A percentile compares a stretch with the other conserved stretches of the same genome.
Conservation (phyloP, 2,888 invertebrate species). For the Corythucha ciliata region DNA sequence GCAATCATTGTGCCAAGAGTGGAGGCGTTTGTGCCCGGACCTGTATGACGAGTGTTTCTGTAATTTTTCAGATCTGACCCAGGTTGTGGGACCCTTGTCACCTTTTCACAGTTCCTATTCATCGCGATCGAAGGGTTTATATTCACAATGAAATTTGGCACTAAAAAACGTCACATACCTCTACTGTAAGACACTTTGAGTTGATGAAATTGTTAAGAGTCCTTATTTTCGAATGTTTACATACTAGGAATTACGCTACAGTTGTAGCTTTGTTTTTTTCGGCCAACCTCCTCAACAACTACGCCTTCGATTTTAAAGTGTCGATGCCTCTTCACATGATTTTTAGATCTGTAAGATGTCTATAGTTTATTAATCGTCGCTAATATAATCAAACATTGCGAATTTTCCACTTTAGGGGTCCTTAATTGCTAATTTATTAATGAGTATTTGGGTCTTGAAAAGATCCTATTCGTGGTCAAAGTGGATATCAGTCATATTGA, state of each 20-base stretch:
- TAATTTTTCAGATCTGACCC: constrained; percentile 64
- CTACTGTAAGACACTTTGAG: constrained; percentile 53
- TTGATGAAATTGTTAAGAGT: no score
- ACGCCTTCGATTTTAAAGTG: constrained; percentile 92
- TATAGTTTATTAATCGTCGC: background rate
- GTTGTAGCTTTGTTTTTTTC: constrained; percentile 85
- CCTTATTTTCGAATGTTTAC: no score
- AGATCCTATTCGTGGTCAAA: constrained; percentile 72
- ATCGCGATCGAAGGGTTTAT: constrained; percentile 84
- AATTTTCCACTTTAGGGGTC: constrained; percentile 61
- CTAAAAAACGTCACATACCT: constrained; percentile 59
- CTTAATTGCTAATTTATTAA: constrained; percentile 89
- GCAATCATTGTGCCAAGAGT: background rate
- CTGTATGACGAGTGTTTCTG: constrained; percentile 14
- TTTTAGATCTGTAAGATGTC: constrained; percentile 76
- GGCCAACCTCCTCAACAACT: constrained; percentile 88
- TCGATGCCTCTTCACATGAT: constrained; percentile 98
- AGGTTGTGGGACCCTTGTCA: constrained; percentile 86
- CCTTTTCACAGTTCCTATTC: constrained; percentile 89
- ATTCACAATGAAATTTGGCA: constrained; percentile 74
- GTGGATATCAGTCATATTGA: constrained; percentile 84
- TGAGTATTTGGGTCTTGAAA: constrained; percentile 83
- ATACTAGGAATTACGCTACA: constrained; percentile 59
- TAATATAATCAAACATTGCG: constrained; percentile 4
- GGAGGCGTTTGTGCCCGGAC: background rate